phyloP scores from a whole-genome alignment of 2,888 invertebrate species.

The Perizoma affinitatum region DNA sequence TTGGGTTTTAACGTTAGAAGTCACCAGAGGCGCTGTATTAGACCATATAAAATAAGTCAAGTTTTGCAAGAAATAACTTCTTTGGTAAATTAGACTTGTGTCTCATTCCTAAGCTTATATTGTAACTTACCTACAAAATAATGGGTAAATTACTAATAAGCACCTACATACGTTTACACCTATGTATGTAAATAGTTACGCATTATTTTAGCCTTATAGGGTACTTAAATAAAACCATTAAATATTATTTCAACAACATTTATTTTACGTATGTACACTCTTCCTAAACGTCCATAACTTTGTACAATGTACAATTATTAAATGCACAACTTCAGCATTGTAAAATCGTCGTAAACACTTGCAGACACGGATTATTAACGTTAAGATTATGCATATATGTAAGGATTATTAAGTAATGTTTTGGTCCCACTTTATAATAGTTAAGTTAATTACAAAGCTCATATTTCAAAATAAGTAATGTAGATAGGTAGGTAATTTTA shows the following conservation, averaged over 20 bases:
- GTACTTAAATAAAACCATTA: conserved; percentile 40
- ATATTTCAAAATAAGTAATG: conserved; percentile 18
- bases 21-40: no score
- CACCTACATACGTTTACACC: no score
- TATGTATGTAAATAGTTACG: no score
- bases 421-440: conserved; percentile 70
- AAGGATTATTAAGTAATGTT: conserved; percentile 53
- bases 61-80: no score
- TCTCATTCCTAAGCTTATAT: no score
- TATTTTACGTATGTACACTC: conserved; percentile 81
- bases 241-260: conserved; percentile 72
- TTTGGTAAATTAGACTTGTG: no score
- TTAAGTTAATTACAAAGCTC: conserved; percentile 56
- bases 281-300: conserved; percentile 63
- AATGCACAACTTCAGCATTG: conserved; percentile 84
- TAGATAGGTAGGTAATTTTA: background rate
- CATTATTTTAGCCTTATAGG: background rate
- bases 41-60: no score
- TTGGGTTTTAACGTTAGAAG: no score
- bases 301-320: conserved; percentile 82
- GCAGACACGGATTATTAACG: conserved; percentile 60
- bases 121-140: no score
- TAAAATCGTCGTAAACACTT: conserved; percentile 64
- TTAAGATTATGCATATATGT: conserved; percentile 57
- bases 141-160: no score